phyloP scores from a whole-genome alignment of 2,797 vertebrate species.

The Coluber constrictor region DNA sequence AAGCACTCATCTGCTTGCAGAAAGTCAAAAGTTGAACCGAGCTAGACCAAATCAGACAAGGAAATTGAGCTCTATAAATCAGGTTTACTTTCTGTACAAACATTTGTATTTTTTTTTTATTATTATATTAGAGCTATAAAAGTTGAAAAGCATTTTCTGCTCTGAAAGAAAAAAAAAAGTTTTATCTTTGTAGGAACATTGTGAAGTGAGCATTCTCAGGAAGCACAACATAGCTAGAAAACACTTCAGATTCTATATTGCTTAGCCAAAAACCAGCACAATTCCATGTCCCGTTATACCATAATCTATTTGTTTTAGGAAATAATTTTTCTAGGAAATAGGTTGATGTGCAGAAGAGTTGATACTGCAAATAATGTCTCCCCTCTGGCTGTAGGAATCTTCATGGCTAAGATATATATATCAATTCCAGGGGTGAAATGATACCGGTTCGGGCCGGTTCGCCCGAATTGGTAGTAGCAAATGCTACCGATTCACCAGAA shows the following conservation, averaged over 20 bases:
- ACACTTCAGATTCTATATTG: not conserved
- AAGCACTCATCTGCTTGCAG: not conserved
- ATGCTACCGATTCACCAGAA: no score
- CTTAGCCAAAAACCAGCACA: not conserved
- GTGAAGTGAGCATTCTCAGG: not conserved
- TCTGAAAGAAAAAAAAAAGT: no score
- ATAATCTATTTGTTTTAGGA: not conserved
- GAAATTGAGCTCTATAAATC: not conserved
- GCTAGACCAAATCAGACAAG: not conserved
- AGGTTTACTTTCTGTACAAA: not conserved
- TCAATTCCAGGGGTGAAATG: no score
- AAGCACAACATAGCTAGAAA: not conserved
- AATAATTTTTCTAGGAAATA: not conserved
- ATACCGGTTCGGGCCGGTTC: no score
- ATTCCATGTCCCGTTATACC: not conserved
- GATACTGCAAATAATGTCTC: not conserved
- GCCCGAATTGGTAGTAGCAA: no score
- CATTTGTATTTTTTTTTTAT: not conserved
- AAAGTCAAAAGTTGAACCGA: not conserved
- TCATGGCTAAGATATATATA: not conserved
- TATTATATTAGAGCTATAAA: not conserved
- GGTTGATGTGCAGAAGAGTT: not conserved
- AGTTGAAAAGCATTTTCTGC: not conserved
- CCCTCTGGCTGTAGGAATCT: not conserved
- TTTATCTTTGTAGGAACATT: not conserved